phyloP scores from a whole-genome alignment of 2,113 vertebrate genomes.

The Rutilus rutilus region DNA sequence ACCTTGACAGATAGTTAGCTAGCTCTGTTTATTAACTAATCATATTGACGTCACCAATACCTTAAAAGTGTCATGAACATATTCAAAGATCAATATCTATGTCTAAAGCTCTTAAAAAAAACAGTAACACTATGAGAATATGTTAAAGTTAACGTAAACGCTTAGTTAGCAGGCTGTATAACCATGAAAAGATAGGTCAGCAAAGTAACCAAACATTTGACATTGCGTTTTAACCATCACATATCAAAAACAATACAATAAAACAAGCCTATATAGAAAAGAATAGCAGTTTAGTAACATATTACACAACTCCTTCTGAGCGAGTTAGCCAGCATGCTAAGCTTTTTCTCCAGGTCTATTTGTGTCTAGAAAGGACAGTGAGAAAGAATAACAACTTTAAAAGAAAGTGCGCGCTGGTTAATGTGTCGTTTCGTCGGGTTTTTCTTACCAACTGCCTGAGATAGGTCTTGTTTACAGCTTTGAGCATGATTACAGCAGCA shows the following conservation, averaged over 20 bases:
- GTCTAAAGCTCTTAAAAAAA: background rate
- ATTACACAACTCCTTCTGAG: background rate
- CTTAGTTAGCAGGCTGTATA: background rate
- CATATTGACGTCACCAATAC: background rate
- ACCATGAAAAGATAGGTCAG: background rate
- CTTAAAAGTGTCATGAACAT: background rate
- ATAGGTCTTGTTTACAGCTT: slow-evolving; percentile 64
- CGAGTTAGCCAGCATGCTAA: slow-evolving; percentile 37
- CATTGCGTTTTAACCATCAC: background rate
- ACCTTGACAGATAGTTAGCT: slow-evolving; percentile 29
- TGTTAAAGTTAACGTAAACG: background rate
- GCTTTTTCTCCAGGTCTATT: background rate
- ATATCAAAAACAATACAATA: background rate
- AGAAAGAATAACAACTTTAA: background rate
- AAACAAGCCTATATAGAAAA: background rate
- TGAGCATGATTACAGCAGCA: slow-evolving; percentile 62
- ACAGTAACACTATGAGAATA: background rate
- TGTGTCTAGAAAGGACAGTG: background rate
- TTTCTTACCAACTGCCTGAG: slow-evolving; percentile 73
- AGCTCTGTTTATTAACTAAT: background rate
- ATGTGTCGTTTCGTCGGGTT: background rate
- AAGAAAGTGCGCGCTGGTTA: background rate
- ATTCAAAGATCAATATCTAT: background rate
- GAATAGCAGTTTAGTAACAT: background rate
- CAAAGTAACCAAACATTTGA: background rate